Base-by-base conservation (phyloP, 2,797 vertebrate genomes). In the Macropus fuliginosus region DNA sequence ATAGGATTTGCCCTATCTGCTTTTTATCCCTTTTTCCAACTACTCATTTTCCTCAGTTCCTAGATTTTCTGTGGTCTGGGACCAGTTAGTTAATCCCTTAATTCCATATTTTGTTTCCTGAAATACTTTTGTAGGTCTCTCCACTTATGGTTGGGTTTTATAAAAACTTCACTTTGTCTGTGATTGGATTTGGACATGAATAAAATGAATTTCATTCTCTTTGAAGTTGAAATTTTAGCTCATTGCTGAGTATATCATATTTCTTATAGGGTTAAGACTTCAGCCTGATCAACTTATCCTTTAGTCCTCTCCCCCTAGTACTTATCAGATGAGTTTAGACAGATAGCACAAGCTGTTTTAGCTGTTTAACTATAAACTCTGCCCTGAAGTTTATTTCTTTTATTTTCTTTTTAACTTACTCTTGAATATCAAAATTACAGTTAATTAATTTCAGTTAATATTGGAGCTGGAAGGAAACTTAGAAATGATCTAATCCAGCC, bases 101-200 rank as follows among this genome's bases (percentile, higher is more conserved):
- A 92, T 95, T 93, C 56, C 34, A 0, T 74, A 57, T 31, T 94
- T 56, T 46, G 74, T 87, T 87, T 50, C 40, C 24, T 87, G 74
- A 87, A 87, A 87, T 87, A 87, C 21, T 46, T 90, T 91, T 81
- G 1, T 74, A 93, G 4, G n/a, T 94, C 50, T 93, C 1, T 59
- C 96, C 52, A 93, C 4, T 92, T 91, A 93, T 34, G 28, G 74
- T 54, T 96, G 24, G 57, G 10, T 92, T 46, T 95, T 96, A 59
- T n/a, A 94, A 87, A 4, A 93, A 57, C 81, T 55, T 56, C 0
- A 92, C 90, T 93, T 95, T 94, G 54, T 59, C 74, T 95, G 94
- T 93, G 92, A 54, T 90, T 96, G 29, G 66, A 93, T 95, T 97
- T 94, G 90, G 94, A 13, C 94, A 31, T 57, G 93, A 92, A 89